Conservation (phyloP, 2,113 vertebrate species). For the Zosterops lateralis region DNA sequence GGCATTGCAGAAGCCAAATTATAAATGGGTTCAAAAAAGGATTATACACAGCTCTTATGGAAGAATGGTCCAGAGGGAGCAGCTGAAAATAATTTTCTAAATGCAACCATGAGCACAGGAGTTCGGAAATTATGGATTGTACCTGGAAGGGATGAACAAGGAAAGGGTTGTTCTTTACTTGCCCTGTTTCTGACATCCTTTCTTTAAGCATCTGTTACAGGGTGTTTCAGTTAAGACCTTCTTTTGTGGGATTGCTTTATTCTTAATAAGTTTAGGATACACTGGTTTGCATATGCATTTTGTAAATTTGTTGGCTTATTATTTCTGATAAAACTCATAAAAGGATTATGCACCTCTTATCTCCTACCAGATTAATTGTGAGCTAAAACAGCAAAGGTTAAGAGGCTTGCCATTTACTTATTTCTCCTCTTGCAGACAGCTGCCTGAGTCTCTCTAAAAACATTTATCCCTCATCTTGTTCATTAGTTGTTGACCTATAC, state of each 20-base stretch:
- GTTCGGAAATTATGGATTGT: not conserved
- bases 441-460: not conserved
- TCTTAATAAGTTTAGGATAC: slow-evolving; percentile 37
- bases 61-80: not conserved
- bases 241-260: slow-evolving; percentile 31
- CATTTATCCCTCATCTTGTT: slow-evolving; percentile 10
- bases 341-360: slow-evolving; percentile 44
- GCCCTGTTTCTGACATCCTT: not conserved
- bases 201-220: not conserved
- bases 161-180: not conserved
- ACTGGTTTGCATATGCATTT: not conserved
- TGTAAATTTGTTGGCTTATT: not conserved
- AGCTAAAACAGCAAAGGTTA: slow-evolving; percentile 40
- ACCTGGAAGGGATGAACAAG: not conserved
- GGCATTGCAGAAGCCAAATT: not conserved
- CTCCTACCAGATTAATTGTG: slow-evolving; percentile 32
- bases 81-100: not conserved
- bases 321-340: slow-evolving; percentile 40
- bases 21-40: not conserved
- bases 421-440: not conserved
- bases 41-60: not conserved
- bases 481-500: slow-evolving; percentile 25
- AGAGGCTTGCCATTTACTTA: slow-evolving; percentile 36
- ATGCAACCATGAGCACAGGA: not conserved
- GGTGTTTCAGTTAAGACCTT: not conserved